Evolutionary conservation across 2,113 vertebrate genomes (phyloP).

Genomic region (Scalopus aquaticus): DNA sequence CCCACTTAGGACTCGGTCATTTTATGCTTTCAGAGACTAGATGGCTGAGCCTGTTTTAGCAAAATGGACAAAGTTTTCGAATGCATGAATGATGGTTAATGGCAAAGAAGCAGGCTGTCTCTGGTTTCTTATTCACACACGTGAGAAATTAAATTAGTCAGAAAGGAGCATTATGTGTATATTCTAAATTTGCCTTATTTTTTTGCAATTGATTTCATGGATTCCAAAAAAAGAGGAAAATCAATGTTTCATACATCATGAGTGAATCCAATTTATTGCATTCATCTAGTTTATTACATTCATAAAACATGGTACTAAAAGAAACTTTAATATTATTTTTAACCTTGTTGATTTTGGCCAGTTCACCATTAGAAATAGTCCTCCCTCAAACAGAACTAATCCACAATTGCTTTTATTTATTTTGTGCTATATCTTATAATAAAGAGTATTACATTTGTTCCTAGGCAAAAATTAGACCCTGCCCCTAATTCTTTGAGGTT

Average conservation of each 20-base stretch:
- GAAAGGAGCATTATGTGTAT: not conserved
- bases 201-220: not conserved
- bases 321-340: not conserved
- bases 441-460: not conserved
- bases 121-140: slow-evolving; percentile 12
- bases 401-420: not conserved
- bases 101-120: not conserved
- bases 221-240: not conserved
- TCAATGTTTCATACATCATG: not conserved
- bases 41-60: not conserved
- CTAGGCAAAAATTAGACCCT: not conserved
- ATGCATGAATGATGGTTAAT: not conserved
- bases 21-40: slow-evolving; percentile 44
- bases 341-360: not conserved
- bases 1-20: not conserved
- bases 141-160: slow-evolving; percentile 25
- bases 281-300: not conserved
- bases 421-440: not conserved
- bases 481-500: not conserved
- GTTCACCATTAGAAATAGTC: not conserved
- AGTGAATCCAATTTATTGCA: not conserved
- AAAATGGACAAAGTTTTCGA: slow-evolving; percentile 48
- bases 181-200: not conserved
- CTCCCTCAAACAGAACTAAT: not conserved
- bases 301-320: not conserved